Conservation (phyloP, 2,797 vertebrate species). For the Todus mexicanus region DNA sequence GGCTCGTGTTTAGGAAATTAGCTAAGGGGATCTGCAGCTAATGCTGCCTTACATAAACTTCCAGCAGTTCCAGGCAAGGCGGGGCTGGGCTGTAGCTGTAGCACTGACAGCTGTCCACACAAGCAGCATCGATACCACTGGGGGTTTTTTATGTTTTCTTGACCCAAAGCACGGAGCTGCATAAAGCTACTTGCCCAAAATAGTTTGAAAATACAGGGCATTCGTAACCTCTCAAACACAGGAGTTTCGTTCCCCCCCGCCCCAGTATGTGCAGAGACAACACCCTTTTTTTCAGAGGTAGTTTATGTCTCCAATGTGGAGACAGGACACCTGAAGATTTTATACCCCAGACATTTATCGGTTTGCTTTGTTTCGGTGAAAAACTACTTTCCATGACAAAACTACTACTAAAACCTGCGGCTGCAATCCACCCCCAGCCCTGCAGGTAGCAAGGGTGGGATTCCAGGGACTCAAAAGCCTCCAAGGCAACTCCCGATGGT, state of each 20-base stretch:
- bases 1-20: background rate
- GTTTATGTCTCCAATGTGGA: background rate
- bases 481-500: background rate
- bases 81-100: background rate
- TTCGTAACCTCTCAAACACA: too few relatives aligned
- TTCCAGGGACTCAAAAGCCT: background rate
- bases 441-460: background rate
- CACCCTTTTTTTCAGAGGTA: background rate
- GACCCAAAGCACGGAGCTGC: background rate
- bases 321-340: background rate
- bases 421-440: background rate
- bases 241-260: background rate
- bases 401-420: background rate
- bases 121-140: accelerated
- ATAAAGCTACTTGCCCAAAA: background rate
- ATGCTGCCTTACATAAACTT: background rate
- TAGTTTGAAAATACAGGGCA: background rate
- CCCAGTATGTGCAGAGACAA: background rate
- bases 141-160: too few relatives aligned
- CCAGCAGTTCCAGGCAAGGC: accelerated
- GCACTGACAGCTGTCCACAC: background rate
- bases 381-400: background rate
- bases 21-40: background rate
- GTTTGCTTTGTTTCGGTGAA: background rate
- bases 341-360: background rate